Evolutionary conservation across 2,797 vertebrate species (phyloP).

Genomic region (Tragopan temminckii): DNA sequence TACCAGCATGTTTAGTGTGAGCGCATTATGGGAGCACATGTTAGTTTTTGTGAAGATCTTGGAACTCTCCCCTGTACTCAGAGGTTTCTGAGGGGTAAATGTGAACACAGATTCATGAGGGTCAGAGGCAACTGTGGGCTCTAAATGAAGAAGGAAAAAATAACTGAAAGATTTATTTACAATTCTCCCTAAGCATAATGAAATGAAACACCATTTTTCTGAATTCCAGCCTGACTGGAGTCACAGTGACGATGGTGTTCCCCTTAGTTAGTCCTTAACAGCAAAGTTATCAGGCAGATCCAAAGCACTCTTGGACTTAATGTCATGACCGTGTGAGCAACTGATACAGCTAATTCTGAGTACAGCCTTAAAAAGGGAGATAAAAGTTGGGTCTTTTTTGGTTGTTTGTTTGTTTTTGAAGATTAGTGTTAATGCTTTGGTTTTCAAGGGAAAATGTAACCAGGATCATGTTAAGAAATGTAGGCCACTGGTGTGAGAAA

Average conservation of each 20-base stretch:
- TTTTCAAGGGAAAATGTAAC: conserved; percentile 25
- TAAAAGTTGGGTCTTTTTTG: not conserved
- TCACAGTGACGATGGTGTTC: not conserved
- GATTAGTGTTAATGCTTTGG: not conserved
- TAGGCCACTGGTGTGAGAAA: conserved; percentile 31
- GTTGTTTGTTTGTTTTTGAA: not conserved
- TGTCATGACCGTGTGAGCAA: not conserved
- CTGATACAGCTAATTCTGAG: not conserved
- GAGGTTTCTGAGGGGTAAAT: not conserved
- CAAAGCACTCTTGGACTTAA: not conserved
- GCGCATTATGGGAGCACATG: not conserved
- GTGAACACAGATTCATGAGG: not conserved
- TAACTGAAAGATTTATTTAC: not conserved
- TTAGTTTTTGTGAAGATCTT: not conserved
- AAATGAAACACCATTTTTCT: not conserved
- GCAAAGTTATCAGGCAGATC: not conserved
- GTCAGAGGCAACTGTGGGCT: not conserved
- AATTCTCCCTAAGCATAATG: accelerated
- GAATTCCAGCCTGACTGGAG: not conserved
- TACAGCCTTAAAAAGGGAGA: not conserved
- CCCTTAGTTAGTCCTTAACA: not conserved
- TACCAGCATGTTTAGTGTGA: not conserved
- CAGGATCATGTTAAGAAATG: conserved; percentile 32
- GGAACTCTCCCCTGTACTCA: not conserved
- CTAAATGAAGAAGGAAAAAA: not conserved